Evolutionary conservation across 2,888 invertebrate species (phyloP), one percentile per base, ranked within the genome.

Genomic region (Hybos culiciformis): DNA sequence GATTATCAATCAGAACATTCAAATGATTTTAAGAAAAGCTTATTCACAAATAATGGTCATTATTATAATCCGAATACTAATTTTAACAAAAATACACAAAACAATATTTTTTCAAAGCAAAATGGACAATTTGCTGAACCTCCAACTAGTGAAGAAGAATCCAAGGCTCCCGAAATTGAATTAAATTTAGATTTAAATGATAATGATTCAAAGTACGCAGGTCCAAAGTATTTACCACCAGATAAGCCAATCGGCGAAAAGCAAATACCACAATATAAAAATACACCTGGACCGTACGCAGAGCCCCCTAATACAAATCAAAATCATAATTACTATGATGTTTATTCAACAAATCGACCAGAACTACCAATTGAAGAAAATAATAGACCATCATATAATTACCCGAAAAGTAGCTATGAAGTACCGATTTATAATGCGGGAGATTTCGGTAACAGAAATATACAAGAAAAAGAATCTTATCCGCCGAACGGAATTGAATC

Each of bases 391-490:
- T 52, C 61, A 4, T 64, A 60, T 24, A 58, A 62, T 26, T 63
- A 57, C 19, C 61, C 62, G 11, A 64, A 62, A 44, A 59, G 59
- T 7, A 64, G 66, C 37, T 66, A 66, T 44, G 63, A 64, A 46
- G 63, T 65, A n/a, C 66, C 67, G 21, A 53, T 64, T 15, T 64
- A 64, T 21, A 62, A 66, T 48, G 57, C 61, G 2, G 55, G 61
- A 47, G 61, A 62, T 5, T 63, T 62, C 29, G n/a, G n/a, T n/a
- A 62, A 59, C 20, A 50, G 59, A 12, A 21, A 21, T 21, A 51
- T 56, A 7, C 47, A 57, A 11, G 53, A 57, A 5, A 54, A 57
- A 4, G 61, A 61, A n/a, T 46, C 54, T 15, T 62, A 58, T 48
- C 63, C 62, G 17, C 64, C 62, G 6, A 52, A 53, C 36, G 40